phyloP scores from a whole-genome alignment of 2,797 vertebrate genomes.

The Schizopygopsis pylzovi region DNA sequence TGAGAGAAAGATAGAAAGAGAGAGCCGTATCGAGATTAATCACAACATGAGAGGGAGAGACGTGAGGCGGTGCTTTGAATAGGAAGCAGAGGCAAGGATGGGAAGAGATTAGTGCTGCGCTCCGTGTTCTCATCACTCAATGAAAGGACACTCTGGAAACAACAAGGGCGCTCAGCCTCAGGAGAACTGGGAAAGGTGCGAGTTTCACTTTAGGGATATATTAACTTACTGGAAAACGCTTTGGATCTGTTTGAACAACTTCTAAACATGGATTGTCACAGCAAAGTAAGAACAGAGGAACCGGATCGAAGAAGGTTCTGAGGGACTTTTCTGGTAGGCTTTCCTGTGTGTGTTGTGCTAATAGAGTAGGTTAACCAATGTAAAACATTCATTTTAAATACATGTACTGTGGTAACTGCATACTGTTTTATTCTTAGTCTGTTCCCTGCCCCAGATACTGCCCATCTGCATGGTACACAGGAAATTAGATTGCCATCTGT shows the following conservation, averaged over 20 bases:
- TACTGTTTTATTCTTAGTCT: background rate
- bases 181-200: conserved; percentile 13
- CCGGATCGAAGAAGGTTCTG: conserved; percentile 2
- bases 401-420: background rate
- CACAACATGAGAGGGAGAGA: conserved; percentile 65
- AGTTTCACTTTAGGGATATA: background rate
- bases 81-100: conserved; percentile 71
- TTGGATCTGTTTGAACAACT: conserved; percentile 8
- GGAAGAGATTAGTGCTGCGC: conserved; percentile 77
- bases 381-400: background rate
- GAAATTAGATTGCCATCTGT: conserved; percentile 17
- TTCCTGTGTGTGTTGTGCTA: conserved; percentile 9
- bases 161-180: conserved; percentile 26
- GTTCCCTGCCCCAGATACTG: background rate
- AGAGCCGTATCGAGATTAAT: conserved; percentile 23
- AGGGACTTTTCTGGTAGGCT: conserved; percentile 15
- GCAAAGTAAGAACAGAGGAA: conserved; percentile 6
- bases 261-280: conserved; percentile 9
- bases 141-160: conserved; percentile 60
- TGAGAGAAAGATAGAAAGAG: conserved; percentile 21
- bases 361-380: background rate
- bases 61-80: conserved; percentile 71
- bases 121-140: conserved; percentile 69
- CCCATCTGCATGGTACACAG: conserved; percentile 10
- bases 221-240: background rate